These are phyloP conservation scores for Engystomops pustulosus DNA, from an alignment of 2,113 vertebrate species.

Conservation along the genomic window DNA sequence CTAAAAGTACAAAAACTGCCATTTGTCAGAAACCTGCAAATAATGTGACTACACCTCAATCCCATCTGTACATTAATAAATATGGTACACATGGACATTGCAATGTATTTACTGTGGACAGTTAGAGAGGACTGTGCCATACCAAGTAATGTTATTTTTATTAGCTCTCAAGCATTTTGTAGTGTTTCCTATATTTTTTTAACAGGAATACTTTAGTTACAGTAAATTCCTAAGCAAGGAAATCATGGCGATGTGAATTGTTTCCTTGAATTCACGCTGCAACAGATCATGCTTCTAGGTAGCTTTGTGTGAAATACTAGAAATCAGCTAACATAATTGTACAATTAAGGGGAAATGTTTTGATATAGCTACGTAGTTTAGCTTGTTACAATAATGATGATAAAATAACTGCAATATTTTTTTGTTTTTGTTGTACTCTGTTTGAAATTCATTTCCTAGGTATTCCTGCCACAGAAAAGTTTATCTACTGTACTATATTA, in stretches of 20 bases:
- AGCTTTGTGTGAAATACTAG: constrained; percentile 16
- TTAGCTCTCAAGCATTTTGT: constrained; percentile 80
- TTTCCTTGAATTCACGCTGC: neutral
- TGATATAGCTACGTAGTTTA: constrained; percentile 40
- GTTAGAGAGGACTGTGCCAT: constrained; percentile 79
- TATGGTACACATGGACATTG: constrained; percentile 70
- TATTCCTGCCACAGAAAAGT: neutral
- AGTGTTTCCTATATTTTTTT: constrained; percentile 85
- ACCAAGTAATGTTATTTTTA: constrained; percentile 72
- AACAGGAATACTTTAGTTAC: constrained; percentile 79
- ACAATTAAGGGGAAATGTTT: constrained; percentile 16
- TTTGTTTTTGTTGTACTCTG: neutral
- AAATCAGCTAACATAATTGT: neutral
- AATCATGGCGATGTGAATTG: constrained; percentile 30
- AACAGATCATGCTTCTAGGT: constrained; percentile 23
- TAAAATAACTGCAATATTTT: constrained; percentile 26
- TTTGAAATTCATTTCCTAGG: neutral
- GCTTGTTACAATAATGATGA: constrained; percentile 26
- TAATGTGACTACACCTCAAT: constrained; percentile 74
- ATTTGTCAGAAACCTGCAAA: constrained; percentile 71
- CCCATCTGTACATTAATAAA: constrained; percentile 63
- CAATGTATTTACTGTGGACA: constrained; percentile 73
- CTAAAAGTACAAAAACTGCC: constrained; percentile 70
- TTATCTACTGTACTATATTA: neutral
- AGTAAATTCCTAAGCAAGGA: constrained; percentile 50